Conservation (phyloP, 2,797 vertebrate genomes). For the Psittacula derbiana region DNA sequence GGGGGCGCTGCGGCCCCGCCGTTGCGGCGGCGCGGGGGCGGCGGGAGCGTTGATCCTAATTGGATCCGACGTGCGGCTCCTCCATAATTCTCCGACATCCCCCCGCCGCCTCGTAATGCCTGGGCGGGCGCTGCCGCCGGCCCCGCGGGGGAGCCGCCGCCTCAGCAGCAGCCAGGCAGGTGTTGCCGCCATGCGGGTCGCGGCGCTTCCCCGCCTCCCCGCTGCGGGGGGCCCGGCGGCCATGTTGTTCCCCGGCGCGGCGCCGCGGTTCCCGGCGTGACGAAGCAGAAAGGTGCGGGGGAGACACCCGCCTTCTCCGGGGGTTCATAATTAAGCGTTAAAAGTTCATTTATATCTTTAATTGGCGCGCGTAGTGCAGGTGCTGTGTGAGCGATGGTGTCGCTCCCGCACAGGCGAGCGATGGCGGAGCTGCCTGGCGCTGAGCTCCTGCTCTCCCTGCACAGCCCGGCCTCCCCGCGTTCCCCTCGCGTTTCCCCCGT, state of each 20-base stretch:
- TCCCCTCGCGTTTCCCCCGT: neutral
- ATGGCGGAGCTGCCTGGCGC: neutral
- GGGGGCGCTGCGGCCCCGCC: constrained; percentile 78
- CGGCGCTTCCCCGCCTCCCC: neutral
- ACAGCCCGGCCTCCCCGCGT: neutral
- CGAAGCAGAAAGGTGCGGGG: neutral
- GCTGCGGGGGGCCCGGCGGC: neutral
- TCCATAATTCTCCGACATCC: constrained; percentile 79
- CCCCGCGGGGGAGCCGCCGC: neutral
- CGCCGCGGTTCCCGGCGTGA: neutral
- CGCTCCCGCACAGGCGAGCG: neutral
- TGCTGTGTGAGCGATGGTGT: neutral
- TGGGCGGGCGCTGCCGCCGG: constrained; percentile 78
- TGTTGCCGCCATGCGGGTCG: neutral
- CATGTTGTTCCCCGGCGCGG: neutral
- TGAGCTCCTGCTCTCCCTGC: neutral
- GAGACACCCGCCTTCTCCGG: neutral
- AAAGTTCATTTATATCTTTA: neutral
- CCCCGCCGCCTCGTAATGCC: constrained; percentile 79
- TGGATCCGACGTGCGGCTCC: constrained; percentile 78
- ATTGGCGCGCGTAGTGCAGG: neutral
- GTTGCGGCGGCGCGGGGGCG: constrained; percentile 50
- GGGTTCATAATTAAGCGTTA: neutral
- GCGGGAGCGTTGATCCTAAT: constrained; percentile 77
- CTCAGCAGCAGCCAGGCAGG: neutral